Base-by-base conservation (phyloP, 2,797 vertebrate genomes). In the Zenarchopterus dispar region DNA sequence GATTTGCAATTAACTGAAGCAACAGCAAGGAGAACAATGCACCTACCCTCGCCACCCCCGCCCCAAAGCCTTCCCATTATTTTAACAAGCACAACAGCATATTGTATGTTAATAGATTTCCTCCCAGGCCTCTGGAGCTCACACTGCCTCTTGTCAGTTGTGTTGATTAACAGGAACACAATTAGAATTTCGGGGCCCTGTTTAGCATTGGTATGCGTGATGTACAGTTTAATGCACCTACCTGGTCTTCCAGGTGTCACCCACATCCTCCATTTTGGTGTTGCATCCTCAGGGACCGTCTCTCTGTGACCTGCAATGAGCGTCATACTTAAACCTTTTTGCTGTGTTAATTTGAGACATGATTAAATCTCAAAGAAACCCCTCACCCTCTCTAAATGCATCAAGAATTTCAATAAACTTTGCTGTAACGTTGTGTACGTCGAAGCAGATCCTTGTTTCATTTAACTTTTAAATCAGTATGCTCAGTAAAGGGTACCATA, bases 71-170 rank as follows among this genome's bases (percentile, higher is more conserved):
- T 81, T 87, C 72, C 86, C 81, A 89, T 91, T 93, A 91, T 91
- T 92, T 92, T 91, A 91, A 93, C 90, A 91, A 91, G 87, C 88
- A 74, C 60, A 80, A 77, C 82, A 84, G 80, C 82, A 78, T 78
- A 88, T 86, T 88, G 85, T 90, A 87, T 84, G 85, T 84, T 91
- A 92, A 93, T 93, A 90, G 78, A 90, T 88, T 91, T 87, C 84
- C 58, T 75, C 73, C 77, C 60, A 69, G 73, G 73, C 84, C 87
- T 85, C 86, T 68, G 19, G 82, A 84, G 86, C 82, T 87, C 67
- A n/a, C 71, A 56, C 57, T 46, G 77, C 65, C 83, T 81, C 82
- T 84, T 89, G 87, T 89, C 88, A 84, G 80, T 89, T 71, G 84
- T 75, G 73, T 84, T 90, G 84, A 91, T 92, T 89, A 92, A 86